phyloP scores from a whole-genome alignment of 2,888 invertebrate genomes.

The Lasioglossum marginatum region DNA sequence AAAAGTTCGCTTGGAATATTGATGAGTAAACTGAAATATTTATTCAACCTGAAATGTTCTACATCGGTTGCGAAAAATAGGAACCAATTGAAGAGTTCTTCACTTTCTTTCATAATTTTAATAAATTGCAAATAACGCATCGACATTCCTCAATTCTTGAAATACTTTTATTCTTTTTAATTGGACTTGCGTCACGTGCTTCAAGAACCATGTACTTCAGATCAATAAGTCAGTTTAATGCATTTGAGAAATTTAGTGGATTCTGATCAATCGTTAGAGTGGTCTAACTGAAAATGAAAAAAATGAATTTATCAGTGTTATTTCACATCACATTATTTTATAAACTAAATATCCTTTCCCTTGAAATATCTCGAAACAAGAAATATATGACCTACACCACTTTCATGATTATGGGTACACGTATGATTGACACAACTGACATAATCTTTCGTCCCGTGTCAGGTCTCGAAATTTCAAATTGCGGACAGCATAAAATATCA shows the following conservation, averaged over 20 bases:
- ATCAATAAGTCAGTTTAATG: background rate
- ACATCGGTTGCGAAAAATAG: background rate
- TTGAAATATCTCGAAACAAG: too few species aligned
- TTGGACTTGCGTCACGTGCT: background rate
- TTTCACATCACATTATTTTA: too few species aligned
- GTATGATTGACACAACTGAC: too few species aligned
- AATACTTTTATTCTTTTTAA: background rate
- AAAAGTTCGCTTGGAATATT: background rate
- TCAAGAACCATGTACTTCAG: background rate
- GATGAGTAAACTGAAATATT: background rate
- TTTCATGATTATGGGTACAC: too few species aligned
- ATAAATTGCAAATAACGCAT: background rate
- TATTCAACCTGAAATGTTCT: background rate
- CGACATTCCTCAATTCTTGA: background rate
- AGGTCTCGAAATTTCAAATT: background rate
- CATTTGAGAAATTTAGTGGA: background rate
- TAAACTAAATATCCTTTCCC: too few species aligned
- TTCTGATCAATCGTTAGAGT: background rate
- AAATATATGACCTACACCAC: too few species aligned
- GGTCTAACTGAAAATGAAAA: too few species aligned
- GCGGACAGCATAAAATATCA: background rate
- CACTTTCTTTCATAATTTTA: background rate
- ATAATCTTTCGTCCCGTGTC: too few species aligned
- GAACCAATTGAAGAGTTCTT: background rate
- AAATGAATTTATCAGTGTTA: too few species aligned